Conservation (phyloP, 2,888 invertebrate species). For the Cheilosia pagana region DNA sequence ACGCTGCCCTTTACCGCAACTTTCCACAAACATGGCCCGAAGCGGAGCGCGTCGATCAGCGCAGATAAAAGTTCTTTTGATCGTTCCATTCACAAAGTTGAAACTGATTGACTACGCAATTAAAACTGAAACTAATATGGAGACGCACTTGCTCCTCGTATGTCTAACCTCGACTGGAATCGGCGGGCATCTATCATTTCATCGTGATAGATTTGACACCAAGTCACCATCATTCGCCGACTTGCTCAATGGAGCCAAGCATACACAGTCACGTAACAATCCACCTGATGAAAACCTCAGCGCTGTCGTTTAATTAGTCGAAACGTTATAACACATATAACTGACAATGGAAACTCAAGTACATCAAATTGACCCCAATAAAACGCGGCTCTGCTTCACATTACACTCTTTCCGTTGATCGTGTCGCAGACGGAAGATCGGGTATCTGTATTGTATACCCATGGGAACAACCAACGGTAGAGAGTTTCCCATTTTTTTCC, state of each 20-base stretch:
- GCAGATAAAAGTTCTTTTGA: conserved; percentile 60
- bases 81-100: conserved; percentile 49
- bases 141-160: not conserved
- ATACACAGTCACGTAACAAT: conserved; percentile 15
- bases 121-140: too few relatives aligned
- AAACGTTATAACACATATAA: conserved; percentile 42
- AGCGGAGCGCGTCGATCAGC: conserved; percentile 56
- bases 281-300: conserved; percentile 41
- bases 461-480: conserved; percentile 56
- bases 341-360: conserved; percentile 56
- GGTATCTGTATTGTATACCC: conserved; percentile 34
- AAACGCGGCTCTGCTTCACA: conserved; percentile 24
- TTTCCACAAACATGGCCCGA: conserved; percentile 60
- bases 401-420: conserved; percentile 20
- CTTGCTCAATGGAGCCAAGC: conserved; percentile 52
- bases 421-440: conserved; percentile 36
- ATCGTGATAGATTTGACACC: conserved; percentile 33
- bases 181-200: conserved; percentile 36
- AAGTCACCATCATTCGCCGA: conserved; percentile 29
- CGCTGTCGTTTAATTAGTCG: conserved; percentile 52
- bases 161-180: conserved; percentile 35
- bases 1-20: conserved; percentile 40
- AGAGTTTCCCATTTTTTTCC: conserved; percentile 5
- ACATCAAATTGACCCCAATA: conserved; percentile 70
- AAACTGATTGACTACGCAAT: not conserved